Conservation (phyloP, 2,113 vertebrate species). For the Odontophorus gujanensis region DNA sequence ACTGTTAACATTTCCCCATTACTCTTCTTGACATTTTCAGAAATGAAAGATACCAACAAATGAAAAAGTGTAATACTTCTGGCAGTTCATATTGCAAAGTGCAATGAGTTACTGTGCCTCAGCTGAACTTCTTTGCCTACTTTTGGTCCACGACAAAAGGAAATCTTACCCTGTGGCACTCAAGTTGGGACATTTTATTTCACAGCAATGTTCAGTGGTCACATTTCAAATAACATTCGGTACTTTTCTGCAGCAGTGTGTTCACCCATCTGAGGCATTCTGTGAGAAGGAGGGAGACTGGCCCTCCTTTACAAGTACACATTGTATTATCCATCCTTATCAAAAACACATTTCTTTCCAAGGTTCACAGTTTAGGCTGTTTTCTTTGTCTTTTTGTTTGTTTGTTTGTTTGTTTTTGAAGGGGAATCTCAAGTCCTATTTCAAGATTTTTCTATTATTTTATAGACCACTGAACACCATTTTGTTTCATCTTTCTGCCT, state of each 20-base stretch:
- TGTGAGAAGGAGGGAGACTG: neutral
- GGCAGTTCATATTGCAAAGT: neutral
- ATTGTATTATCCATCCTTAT: neutral
- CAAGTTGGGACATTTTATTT: neutral
- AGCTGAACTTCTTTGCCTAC: neutral
- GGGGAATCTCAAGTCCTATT: neutral
- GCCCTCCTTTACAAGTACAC: neutral
- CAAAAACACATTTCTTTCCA: neutral
- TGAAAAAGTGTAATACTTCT: neutral
- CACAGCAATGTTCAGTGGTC: neutral
- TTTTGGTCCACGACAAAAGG: neutral
- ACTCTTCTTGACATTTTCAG: neutral
- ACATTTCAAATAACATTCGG: neutral
- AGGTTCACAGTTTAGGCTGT: neutral
- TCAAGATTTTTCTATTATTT: neutral
- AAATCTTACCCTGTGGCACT: neutral
- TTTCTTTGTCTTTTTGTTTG: neutral
- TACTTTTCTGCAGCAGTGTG: neutral
- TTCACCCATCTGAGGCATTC: neutral
- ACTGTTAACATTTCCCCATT: neutral
- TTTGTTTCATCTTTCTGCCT: conserved; percentile 13
- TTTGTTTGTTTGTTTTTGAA: neutral
- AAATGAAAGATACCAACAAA: neutral
- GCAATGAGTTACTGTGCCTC: neutral
- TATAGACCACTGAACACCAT: neutral